phyloP scores from a whole-genome alignment of 2,797 vertebrate genomes.

The Amphiprion clarkii region DNA sequence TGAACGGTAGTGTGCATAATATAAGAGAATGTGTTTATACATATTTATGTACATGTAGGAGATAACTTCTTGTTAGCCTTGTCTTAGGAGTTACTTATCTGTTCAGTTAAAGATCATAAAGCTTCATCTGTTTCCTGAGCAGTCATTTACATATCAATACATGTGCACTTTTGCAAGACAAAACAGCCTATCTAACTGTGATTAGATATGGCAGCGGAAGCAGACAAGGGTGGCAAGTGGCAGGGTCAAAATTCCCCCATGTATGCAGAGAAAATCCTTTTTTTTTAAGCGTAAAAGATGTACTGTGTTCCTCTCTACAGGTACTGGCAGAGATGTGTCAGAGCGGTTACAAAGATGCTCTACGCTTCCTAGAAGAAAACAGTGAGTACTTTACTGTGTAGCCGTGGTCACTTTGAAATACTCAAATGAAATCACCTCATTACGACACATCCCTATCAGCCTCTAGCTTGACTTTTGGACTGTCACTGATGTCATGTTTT shows the following conservation, averaged over 20 bases:
- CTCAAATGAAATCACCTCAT: neutral
- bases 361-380: constrained; percentile 90
- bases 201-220: neutral
- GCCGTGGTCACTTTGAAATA: neutral
- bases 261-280: neutral
- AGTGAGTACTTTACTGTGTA: constrained; percentile 80
- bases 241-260: neutral
- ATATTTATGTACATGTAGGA: too few species aligned
- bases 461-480: constrained; percentile 6
- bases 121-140: too few species aligned
- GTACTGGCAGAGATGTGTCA: constrained; percentile 91
- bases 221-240: neutral
- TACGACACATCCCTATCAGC: neutral
- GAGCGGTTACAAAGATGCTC: constrained; percentile 91
- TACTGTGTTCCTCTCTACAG: constrained; percentile 75
- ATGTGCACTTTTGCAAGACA: neutral
- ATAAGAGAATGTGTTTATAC: too few species aligned
- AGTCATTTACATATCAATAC: too few species aligned
- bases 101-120: too few species aligned
- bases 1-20: too few species aligned
- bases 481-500: constrained; percentile 17
- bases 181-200: neutral
- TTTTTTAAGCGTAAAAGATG: neutral
- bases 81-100: too few species aligned
- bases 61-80: too few species aligned